A percentile compares a stretch with the other conserved stretches of the same genome.
Conservation (phyloP, 2,888 invertebrate species). For the Lochmaea crataegi region DNA sequence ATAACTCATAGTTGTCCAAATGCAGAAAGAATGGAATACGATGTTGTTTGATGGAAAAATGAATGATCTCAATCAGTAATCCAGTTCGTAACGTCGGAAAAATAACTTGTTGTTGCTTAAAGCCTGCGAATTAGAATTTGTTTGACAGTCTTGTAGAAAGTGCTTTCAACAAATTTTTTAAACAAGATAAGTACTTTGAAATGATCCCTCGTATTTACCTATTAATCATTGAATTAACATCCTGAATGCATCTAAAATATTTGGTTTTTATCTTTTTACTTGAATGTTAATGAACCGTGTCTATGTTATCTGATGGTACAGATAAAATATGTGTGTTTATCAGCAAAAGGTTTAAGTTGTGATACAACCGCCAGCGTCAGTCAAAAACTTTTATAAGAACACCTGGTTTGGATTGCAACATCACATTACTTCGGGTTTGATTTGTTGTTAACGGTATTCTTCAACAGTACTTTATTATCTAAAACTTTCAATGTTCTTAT, state of each 20-base stretch:
- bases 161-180: too few relatives aligned
- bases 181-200: not conserved
- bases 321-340: slow-evolving; percentile 34
- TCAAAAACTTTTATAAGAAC: slow-evolving; percentile 16
- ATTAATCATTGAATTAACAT: not conserved
- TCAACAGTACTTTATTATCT: slow-evolving; percentile 23
- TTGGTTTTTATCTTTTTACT: slow-evolving; percentile 13
- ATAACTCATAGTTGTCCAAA: too few relatives aligned
- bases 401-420: slow-evolving; percentile 34
- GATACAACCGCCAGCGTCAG: slow-evolving; percentile 9
- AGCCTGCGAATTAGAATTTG: too few relatives aligned
- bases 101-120: too few relatives aligned
- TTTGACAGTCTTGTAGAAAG: too few relatives aligned
- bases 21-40: too few relatives aligned
- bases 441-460: slow-evolving; percentile 31
- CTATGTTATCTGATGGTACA: slow-evolving; percentile 31
- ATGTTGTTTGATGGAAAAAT: too few relatives aligned
- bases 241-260: slow-evolving; percentile 6
- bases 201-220: not conserved
- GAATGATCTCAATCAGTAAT: too few relatives aligned
- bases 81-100: too few relatives aligned
- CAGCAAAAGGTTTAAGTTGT: slow-evolving; percentile 16
- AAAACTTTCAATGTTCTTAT: slow-evolving; percentile 20
- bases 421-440: slow-evolving; percentile 13
- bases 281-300: slow-evolving; percentile 29